phyloP scores from a whole-genome alignment of 2,113 vertebrate genomes.

The Progne subis region DNA sequence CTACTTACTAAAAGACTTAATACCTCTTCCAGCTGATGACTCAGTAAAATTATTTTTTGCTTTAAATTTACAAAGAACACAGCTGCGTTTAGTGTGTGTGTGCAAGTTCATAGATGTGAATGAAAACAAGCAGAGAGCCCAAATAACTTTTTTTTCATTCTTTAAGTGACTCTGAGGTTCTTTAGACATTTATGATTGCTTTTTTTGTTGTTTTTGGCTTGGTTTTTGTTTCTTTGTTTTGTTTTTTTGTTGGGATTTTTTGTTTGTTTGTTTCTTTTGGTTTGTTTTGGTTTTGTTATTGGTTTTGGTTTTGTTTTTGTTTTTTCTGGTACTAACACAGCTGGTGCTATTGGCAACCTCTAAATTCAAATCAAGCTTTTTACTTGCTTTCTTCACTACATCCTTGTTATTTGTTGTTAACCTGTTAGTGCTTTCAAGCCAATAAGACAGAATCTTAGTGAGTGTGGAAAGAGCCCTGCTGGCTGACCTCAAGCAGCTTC shows the following conservation, averaged over 20 bases:
- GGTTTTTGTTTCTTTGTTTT: too few relatives aligned
- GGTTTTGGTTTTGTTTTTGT: background rate
- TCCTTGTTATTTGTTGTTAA: background rate
- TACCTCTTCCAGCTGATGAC: constrained; percentile 9
- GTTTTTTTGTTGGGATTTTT: too few relatives aligned
- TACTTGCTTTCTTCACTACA: background rate
- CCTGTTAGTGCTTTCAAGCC: background rate
- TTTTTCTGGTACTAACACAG: background rate
- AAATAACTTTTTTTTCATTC: background rate
- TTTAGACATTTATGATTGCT: background rate
- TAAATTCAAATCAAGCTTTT: background rate
- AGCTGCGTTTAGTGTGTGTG: background rate
- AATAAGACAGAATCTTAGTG: background rate
- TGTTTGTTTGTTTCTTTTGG: too few relatives aligned
- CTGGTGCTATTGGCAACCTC: background rate
- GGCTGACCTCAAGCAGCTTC: background rate
- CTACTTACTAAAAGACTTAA: background rate
- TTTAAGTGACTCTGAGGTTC: background rate
- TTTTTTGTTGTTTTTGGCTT: background rate
- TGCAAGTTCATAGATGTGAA: background rate
- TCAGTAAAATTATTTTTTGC: background rate
- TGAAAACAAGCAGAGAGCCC: background rate
- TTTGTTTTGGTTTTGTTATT: too few relatives aligned
- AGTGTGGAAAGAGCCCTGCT: background rate
- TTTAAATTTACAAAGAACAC: background rate